Evolutionary conservation across 1,140 invertebrate genomes (phyloP), one percentile per base, ranked within the genome.

Genomic region (Drosophila nebulosa): DNA sequence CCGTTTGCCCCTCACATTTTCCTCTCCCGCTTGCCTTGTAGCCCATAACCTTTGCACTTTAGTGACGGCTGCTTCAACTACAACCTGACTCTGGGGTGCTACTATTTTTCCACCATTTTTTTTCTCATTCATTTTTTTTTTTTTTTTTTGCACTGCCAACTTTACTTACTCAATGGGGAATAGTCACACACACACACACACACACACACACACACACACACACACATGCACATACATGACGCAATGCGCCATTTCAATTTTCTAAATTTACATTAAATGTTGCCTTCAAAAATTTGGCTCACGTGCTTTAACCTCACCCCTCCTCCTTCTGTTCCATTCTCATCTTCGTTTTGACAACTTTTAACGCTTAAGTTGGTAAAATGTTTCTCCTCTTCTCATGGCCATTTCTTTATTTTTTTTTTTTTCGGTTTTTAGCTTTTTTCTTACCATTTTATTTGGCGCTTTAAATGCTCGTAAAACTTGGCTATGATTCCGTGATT

Each of bases 231-330:
- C 30, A 52, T 51, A 39, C 27, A 65, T 64, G 30, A 64, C 76
- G 77, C 76, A 79, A 70, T 74, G 66, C 76, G 76, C 70, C 70
- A 74, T 79, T 79, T 79, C 70, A 78, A 79, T 79, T 79, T 79
- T 63, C 62, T 66, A 70, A 79, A 74, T 79, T 70, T 66, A 62
- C 52, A 65, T 42, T 69, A 74, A 73, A 73, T 74, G 62, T 60
- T 73, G 62, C 69, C 69, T 58, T 59, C 30, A 39, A 36, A 74
- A 74, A 74, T 72, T 39, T 46, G 39, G 69, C 51, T 73, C 69
- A 74, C 71, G 71, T 74, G 71, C 69, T 70, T 46, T n/a, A 10
- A 18, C 39, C 39, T 46, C 6, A 9, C 39, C 10, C 16, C 16
- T n/a, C 16, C 1, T n/a, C 16, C 7, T 18, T 14, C 4, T 4